Base-by-base conservation (phyloP, 2,113 vertebrate genomes). In the Malurus alboscapulatus region DNA sequence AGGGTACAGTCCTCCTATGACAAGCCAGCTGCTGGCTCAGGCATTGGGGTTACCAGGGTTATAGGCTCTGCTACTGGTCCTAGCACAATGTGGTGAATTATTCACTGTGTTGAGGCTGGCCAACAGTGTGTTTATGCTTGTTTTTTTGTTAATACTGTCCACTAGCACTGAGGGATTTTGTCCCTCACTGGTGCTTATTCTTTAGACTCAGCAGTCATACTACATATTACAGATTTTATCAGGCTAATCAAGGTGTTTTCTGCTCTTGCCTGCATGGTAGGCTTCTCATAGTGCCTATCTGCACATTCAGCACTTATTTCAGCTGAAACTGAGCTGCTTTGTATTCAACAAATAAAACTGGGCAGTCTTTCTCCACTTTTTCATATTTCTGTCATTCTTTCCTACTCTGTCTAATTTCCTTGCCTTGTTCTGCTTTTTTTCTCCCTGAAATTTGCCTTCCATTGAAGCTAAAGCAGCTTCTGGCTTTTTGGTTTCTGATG, bases 1-100 rank as follows among this genome's bases (percentile, higher is more conserved):
- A 44, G 24, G 26, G 47, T 66, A 16, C 50, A n/a, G 22, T 71
- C 5, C 4, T 80, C 24, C 12, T 13, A 4, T 12, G 20, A 26
- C 12, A 66, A 58, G 22, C 32, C 17, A 58, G 27, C 19, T 53
- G 17, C 19, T 59, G 36, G n/a, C n/a, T 45, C 34, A 59, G 30
- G 6, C 14, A 38, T 29, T 1, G 2, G 12, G 27, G 7, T 25
- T 36, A 26, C 42, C 0, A 0, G 2, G 13, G 4, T n/a, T 50
- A 6, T 30, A 51, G 17, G 18, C 5, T 45, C 38, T 81, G 14
- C 14, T 48, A 17, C 27, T 25, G 12, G 3, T 84, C 24, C 44
- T 32, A 58, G 16, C 12, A 21, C 5, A 14, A 8, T 24, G 19
- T 44, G 20, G 7, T 38, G 26, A 16, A 34, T 51, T 81, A 50